These are phyloP conservation scores for Arenaria interpres DNA, from an alignment of 2,113 vertebrate genomes.

Conservation along the genomic window DNA sequence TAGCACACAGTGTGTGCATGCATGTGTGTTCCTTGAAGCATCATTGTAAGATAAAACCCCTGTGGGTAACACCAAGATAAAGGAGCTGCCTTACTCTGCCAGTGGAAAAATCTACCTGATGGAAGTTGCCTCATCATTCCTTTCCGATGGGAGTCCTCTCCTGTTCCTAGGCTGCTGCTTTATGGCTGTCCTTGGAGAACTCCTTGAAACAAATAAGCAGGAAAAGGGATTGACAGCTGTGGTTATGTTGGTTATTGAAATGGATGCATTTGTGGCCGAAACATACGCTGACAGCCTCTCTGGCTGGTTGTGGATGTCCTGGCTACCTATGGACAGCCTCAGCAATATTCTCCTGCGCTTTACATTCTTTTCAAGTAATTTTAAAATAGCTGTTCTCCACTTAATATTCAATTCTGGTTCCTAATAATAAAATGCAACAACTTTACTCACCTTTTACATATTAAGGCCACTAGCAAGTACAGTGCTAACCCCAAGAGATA, in stretches of 20 bases:
- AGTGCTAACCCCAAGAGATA: not conserved
- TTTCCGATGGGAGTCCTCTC: not conserved
- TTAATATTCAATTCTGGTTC: not conserved
- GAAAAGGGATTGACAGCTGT: not conserved
- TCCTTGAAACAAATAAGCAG: not conserved
- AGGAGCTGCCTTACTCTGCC: not conserved
- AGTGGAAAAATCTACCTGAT: not conserved
- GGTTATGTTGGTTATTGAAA: not conserved
- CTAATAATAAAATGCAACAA: not conserved
- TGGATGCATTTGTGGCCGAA: not conserved
- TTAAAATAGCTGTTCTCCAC: not conserved
- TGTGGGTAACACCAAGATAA: not conserved
- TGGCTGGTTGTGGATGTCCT: not conserved
- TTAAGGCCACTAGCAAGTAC: not conserved
- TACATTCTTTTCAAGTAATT: not conserved
- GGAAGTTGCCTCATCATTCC: not conserved
- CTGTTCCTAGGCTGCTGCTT: not conserved
- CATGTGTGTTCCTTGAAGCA: not conserved
- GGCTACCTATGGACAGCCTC: not conserved
- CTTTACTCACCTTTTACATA: not conserved
- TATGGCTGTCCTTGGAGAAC: not conserved
- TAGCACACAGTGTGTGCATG: rapidly evolving
- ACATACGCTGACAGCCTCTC: not conserved
- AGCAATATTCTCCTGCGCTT: not conserved
- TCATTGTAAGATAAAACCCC: not conserved